Conservation (phyloP, 2,113 vertebrate genomes). For the Anoura caudifer region DNA sequence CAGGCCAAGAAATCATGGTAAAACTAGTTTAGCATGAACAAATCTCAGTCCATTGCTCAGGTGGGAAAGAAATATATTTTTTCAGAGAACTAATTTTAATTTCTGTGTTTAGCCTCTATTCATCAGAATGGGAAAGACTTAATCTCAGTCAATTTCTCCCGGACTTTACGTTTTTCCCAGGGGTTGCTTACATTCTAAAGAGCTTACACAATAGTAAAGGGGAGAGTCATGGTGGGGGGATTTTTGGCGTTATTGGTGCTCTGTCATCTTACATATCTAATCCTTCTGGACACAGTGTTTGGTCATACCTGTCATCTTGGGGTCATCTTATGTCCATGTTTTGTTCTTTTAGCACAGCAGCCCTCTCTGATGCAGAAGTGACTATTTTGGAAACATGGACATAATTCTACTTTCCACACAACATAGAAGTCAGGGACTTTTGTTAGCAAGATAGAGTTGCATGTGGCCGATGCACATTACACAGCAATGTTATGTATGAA, state of each 20-base stretch:
- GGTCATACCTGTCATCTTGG: background rate
- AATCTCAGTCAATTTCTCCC: background rate
- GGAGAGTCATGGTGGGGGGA: rapidly evolving
- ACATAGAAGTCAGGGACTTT: background rate
- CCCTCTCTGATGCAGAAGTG: background rate
- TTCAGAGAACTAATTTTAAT: background rate
- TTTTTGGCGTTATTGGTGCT: background rate
- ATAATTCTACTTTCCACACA: background rate
- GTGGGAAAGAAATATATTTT: background rate
- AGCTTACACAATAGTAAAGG: background rate
- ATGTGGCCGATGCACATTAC: background rate
- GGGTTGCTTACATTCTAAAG: background rate
- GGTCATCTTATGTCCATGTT: background rate
- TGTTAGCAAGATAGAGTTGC: background rate
- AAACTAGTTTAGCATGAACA: background rate
- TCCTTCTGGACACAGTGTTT: background rate
- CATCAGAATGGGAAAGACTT: background rate
- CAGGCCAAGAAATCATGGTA: background rate
- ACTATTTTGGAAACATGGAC: background rate
- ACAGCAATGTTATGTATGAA: background rate
- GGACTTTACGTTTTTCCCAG: background rate
- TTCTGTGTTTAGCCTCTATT: background rate
- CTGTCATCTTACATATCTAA: background rate
- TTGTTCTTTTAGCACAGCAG: background rate
- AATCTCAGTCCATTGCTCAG: background rate